Percentiles rank a stretch among this genome's conserved stretches.
Evolutionary conservation across 2,888 invertebrate species (phyloP).

Genomic region (Drosophila dives): DNA sequence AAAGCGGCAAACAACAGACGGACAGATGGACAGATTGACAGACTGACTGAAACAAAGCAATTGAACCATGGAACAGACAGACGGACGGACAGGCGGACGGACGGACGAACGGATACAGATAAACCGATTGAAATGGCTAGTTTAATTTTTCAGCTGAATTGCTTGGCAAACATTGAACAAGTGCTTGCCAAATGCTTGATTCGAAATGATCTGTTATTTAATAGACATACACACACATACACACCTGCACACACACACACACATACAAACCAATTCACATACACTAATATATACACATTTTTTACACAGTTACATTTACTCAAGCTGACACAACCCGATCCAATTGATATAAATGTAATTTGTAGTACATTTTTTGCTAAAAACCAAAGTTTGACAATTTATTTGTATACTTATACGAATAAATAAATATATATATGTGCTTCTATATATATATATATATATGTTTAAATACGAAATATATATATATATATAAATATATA

Average conservation of each 20-base stretch:
- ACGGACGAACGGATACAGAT: slow-evolving; percentile 46
- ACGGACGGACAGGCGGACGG: slow-evolving; percentile 18
- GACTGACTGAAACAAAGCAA: slow-evolving; percentile 16
- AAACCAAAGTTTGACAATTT: slow-evolving; percentile 54
- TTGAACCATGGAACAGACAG: slow-evolving; percentile 26
- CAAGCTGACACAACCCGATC: slow-evolving; percentile 40
- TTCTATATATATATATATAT: slow-evolving; percentile 23
- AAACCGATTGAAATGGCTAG: slow-evolving; percentile 67
- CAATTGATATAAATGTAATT: slow-evolving; percentile 67
- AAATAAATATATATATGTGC: slow-evolving; percentile 29
- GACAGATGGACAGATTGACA: slow-evolving; percentile 9
- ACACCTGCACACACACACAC: slow-evolving; percentile 17
- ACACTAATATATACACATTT: background rate
- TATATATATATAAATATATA: slow-evolving; percentile 22
- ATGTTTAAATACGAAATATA: slow-evolving; percentile 11
- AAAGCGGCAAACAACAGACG: slow-evolving; percentile 9
- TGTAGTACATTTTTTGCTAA: slow-evolving; percentile 63
- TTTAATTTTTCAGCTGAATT: slow-evolving; percentile 74
- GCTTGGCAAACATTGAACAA: slow-evolving; percentile 73
- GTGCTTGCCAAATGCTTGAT: slow-evolving; percentile 61
- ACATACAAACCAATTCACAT: background rate
- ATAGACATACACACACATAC: slow-evolving; percentile 33
- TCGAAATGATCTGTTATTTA: slow-evolving; percentile 59
- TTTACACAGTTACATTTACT: slow-evolving; percentile 12
- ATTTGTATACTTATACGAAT: slow-evolving; percentile 44